Conservation (phyloP, 1,140 invertebrate species). For the Thalassaphorura encarpata region DNA sequence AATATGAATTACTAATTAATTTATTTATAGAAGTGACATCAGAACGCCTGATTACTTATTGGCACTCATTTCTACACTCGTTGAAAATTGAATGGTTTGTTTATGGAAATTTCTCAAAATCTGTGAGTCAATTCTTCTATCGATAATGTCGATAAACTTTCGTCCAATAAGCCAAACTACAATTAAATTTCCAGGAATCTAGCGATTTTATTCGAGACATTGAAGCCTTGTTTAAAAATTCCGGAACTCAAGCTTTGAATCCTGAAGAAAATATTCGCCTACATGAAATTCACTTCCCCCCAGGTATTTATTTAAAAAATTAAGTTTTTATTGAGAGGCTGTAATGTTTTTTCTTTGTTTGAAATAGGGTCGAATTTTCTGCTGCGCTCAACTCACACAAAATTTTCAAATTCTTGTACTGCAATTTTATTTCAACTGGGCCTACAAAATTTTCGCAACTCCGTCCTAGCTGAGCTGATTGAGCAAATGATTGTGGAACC, state of each 20-base stretch:
- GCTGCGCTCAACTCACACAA: too few species aligned
- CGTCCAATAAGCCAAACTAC: too few species aligned
- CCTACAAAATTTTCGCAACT: slow-evolving; percentile 79
- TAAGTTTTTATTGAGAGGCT: too few species aligned
- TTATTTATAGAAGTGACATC: slow-evolving; percentile 58
- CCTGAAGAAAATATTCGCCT: slow-evolving; percentile 66
- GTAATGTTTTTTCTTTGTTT: too few species aligned
- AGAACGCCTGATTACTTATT: slow-evolving; percentile 60
- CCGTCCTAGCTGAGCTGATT: slow-evolving; percentile 89
- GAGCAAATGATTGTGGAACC: too few species aligned
- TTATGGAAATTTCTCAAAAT: slow-evolving; percentile 75
- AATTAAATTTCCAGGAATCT: slow-evolving; percentile 45
- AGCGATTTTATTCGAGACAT: slow-evolving; percentile 58
- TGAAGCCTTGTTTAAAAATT: slow-evolving; percentile 44
- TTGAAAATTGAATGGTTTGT: slow-evolving; percentile 74
- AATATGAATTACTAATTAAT: too few species aligned
- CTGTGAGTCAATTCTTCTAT: neutral
- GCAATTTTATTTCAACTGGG: too few species aligned
- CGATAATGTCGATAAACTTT: neutral
- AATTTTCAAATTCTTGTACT: too few species aligned
- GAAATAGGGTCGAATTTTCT: too few species aligned
- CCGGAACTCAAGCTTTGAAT: slow-evolving; percentile 51
- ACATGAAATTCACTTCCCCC: slow-evolving; percentile 70
- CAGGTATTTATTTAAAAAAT: too few species aligned
- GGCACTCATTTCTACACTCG: slow-evolving; percentile 60